Base-by-base conservation (phyloP, 2,888 invertebrate genomes). In the Oxystoma pomonae region DNA sequence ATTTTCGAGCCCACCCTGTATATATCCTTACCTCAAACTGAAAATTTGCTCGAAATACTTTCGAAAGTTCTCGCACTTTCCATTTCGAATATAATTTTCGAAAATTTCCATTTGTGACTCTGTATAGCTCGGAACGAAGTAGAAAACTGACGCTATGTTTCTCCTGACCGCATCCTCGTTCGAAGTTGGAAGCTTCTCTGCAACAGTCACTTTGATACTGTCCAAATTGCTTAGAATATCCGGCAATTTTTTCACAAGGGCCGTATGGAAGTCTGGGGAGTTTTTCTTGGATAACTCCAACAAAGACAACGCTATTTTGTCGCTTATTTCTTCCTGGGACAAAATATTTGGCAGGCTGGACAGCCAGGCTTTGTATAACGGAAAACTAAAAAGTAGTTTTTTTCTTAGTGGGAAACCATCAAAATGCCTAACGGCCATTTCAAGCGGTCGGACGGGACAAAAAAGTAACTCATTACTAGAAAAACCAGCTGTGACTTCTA, bases 231-330 rank as follows among this genome's bases (percentile, higher is more conserved):
- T 73, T n/a, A 88, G 76, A 52, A 88, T 83, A 16, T 76, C 70
- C 0, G 74, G 65, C 9, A 84, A 71, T 56, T 82, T 80, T 0
- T 80, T 76, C 53, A 80, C 78, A 1, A 87, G 72, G 0, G 83
- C 80, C 3, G 74, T 67, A 68, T 86, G 81, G 66, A 88, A 86
- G 12, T 78, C 75, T 16, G 62, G 65, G 71, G 85, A 86, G 67
- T 82, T 83, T 60, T 83, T 82, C 58, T 85, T 83, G 18, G 86
- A 85, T 74, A 89, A 83, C 66, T 82, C 81, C 16, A 85, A 82
- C 65, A 89, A 78, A 3, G 84, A 84, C 61, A 84, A 73, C n/a
- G 88, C 74, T 1, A 84, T 83, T 69, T 83, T 79, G 52, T 80
- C 74, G 51, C 82, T 82, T 5, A 89, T 79, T 52, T 80, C 73